Evolutionary conservation across 2,113 vertebrate species (phyloP).

Genomic region (Polypterus senegalus): DNA sequence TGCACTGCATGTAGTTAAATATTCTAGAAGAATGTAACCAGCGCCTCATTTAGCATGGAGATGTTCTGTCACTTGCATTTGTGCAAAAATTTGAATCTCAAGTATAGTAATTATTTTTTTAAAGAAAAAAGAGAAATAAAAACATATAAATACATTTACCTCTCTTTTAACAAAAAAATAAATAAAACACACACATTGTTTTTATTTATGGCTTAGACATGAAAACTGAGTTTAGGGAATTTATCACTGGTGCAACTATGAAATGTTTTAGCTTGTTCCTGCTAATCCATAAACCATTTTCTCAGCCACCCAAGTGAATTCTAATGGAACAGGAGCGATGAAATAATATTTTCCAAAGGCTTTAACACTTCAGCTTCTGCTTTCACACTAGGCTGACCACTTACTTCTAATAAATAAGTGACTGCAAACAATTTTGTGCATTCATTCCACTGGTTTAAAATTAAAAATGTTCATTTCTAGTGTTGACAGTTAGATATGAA

Average conservation of each 20-base stretch:
- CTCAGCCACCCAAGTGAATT: slow-evolving; percentile 77
- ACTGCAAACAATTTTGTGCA: too few relatives aligned
- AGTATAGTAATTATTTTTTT: neutral
- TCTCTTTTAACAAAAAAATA: slow-evolving; percentile 26
- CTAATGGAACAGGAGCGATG: slow-evolving; percentile 74
- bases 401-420: too few relatives aligned
- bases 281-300: slow-evolving; percentile 81
- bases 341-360: slow-evolving; percentile 74
- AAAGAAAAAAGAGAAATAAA: neutral
- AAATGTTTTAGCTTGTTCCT: slow-evolving; percentile 77
- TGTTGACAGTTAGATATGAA: too few relatives aligned
- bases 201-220: slow-evolving; percentile 78
- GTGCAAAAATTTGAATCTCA: neutral
- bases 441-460: too few relatives aligned
- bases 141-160: neutral
- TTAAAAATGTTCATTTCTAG: too few relatives aligned
- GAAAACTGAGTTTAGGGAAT: slow-evolving; percentile 77
- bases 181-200: slow-evolving; percentile 37
- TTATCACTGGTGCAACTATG: slow-evolving; percentile 77
- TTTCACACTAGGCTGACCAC: slow-evolving; percentile 1
- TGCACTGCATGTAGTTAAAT: too few relatives aligned
- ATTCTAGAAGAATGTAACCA: too few relatives aligned
- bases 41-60: too few relatives aligned
- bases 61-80: too few relatives aligned
- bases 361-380: slow-evolving; percentile 66